Evolutionary conservation across 2,113 vertebrate species (phyloP), one percentile per base, ranked within the genome.

Genomic region (Cyprinodon tularosa): DNA sequence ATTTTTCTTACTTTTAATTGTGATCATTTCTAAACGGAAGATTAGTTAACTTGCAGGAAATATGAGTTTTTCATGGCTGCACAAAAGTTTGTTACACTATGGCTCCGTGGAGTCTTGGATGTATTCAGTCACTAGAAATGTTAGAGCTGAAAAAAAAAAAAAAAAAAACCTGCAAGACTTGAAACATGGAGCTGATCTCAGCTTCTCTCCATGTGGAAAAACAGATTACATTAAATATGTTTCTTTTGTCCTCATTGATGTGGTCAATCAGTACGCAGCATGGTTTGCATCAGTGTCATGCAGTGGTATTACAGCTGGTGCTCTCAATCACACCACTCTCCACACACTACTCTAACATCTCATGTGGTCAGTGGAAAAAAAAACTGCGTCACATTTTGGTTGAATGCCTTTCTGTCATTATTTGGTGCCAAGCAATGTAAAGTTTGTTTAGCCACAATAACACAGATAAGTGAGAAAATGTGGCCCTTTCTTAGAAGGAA

Each of bases 71-170:
- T 82, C 80, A 60, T 82, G 74, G 73, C 70, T 1, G 76, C 82
- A 67, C 88, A 85, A 92, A 92, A 91, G 92, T 93, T 89, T 84
- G 84, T 81, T 62, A 86, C 90, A 91, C 91, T 88, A 91, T 64
- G 76, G 75, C 68, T 65, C 13, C 37, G 13, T 12, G 80, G 77
- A 17, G 72, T 84, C 61, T 78, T 62, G 74, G 70, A 84, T 81
- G 80, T 84, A 83, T 86, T 66, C 69, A 71, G 83, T 85, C 89
- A 75, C 83, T 63, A 62, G 81, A 91, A 82, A 83, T 85, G 87
- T 84, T 90, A 89, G 80, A 85, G 87, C 85, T 80, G 75, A 82
- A 66, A 82, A 78, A 22, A 47, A 84, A 78, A 29, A 1, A 29
- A 29, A 29, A 29, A 29, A 29, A 29, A 29, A 29, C 29, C 73